A percentile compares a stretch with the other conserved stretches of the same genome.
Conservation (phyloP, 2,113 vertebrate species). For the Triplophysa dalaica region DNA sequence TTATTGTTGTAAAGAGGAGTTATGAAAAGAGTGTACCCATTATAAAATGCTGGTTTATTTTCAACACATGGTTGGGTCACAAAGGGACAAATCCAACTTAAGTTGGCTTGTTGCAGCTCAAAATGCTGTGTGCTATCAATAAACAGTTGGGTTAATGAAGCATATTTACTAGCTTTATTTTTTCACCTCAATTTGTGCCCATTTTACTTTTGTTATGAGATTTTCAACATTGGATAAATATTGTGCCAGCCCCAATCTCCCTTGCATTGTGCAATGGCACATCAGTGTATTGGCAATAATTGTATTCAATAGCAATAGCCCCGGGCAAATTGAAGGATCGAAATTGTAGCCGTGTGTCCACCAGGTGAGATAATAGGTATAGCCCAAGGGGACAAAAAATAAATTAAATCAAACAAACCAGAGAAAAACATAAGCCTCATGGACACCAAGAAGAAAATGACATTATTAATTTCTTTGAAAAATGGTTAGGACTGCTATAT, state of each 20-base stretch:
- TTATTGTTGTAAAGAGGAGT: not conserved
- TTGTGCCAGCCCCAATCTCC: not conserved
- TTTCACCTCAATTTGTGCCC: too few relatives aligned
- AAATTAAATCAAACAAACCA: not conserved
- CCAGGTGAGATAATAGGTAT: not conserved
- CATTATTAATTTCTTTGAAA: not conserved
- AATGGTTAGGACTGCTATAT: not conserved
- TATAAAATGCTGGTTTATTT: too few relatives aligned
- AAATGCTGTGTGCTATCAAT: too few relatives aligned
- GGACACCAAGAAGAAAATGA: not conserved
- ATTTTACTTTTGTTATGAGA: not conserved
- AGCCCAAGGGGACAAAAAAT: not conserved
- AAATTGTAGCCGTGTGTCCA: not conserved
- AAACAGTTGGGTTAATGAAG: too few relatives aligned
- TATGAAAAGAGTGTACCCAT: too few relatives aligned
- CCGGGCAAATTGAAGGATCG: conserved; percentile 27
- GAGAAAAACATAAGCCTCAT: not conserved
- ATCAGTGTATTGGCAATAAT: not conserved
- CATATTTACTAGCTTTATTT: too few relatives aligned
- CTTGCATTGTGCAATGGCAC: not conserved
- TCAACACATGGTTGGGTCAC: too few relatives aligned
- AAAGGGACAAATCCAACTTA: too few relatives aligned
- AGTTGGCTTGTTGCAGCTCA: too few relatives aligned
- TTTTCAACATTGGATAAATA: not conserved
- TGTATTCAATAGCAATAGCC: conserved; percentile 57